Evolutionary conservation across 2,113 vertebrate species (phyloP).

Genomic region (Coptodon bakossiorum): DNA sequence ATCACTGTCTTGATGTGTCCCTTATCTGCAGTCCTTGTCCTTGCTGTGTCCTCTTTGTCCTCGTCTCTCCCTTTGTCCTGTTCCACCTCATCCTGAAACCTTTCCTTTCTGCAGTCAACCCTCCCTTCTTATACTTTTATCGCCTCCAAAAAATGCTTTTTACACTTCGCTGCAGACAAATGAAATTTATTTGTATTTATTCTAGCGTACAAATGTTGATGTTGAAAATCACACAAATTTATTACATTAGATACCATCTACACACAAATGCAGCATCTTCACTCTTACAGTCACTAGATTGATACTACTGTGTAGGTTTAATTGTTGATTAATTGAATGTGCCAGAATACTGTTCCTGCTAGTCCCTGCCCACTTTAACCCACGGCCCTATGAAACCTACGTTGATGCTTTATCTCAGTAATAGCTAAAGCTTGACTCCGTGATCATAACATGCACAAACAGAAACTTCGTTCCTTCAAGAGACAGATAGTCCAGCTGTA

Average conservation of each 20-base stretch:
- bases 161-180: neutral
- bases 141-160: neutral
- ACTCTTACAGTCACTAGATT: neutral
- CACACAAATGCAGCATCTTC: neutral
- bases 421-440: neutral
- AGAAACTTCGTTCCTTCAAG: neutral
- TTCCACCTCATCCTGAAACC: neutral
- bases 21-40: slow-evolving; percentile 30
- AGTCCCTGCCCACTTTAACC: neutral
- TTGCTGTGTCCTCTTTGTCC: neutral
- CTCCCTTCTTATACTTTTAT: neutral
- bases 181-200: neutral
- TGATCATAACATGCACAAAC: neutral
- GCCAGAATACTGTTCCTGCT: neutral
- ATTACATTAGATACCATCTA: neutral
- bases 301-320: neutral
- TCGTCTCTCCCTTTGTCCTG: neutral
- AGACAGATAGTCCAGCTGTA: slow-evolving; percentile 4
- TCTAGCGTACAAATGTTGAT: neutral
- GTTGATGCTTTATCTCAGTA: neutral
- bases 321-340: neutral
- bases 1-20: neutral
- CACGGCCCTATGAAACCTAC: neutral
- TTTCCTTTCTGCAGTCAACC: neutral
- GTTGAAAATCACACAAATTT: neutral